These are phyloP conservation scores for Gadus macrocephalus DNA, from an alignment of 2,113 vertebrate species.

Conservation along the genomic window DNA sequence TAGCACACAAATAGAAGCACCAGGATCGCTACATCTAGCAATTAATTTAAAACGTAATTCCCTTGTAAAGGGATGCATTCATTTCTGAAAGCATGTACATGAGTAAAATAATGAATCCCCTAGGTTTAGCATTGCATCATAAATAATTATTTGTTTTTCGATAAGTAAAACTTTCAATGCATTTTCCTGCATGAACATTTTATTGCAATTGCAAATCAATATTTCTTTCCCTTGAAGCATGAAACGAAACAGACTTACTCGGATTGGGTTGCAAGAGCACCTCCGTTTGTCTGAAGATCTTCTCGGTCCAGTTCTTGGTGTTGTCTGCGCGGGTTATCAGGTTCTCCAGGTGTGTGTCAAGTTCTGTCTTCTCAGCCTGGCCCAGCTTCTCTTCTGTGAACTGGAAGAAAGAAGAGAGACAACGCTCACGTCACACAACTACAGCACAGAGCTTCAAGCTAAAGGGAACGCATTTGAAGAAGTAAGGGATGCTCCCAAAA, in stretches of 20 bases:
- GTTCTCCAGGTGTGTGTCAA: conserved; percentile 90
- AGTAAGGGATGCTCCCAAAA: no score
- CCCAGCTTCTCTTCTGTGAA: conserved; percentile 98
- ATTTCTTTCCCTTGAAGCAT: neutral
- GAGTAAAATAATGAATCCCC: no score
- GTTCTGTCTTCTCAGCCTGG: conserved; percentile 91
- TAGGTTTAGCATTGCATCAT: no score
- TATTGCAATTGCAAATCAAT: no score
- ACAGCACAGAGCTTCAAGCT: no score
- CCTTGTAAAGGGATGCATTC: no score
- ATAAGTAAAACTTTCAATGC: neutral
- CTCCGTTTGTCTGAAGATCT: conserved; percentile 67
- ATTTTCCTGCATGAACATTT: no score
- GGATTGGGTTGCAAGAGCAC: conserved; percentile 66
- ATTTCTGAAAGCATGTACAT: no score
- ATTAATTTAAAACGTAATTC: no score
- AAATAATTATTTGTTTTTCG: neutral
- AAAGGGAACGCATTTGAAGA: no score
- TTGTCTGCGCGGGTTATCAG: conserved; percentile 83
- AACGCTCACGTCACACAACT: neutral
- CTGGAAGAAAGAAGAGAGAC: conserved; percentile 52
- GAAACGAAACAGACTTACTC: conserved; percentile 38
- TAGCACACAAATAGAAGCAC: no score
- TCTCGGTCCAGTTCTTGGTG: conserved; percentile 96
- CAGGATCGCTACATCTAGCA: no score